A percentile compares a stretch with the other conserved stretches of the same genome.
These are phyloP conservation scores for Microplitis mediator DNA, from an alignment of 1,140 invertebrate genomes.

Conservation along the genomic window DNA sequence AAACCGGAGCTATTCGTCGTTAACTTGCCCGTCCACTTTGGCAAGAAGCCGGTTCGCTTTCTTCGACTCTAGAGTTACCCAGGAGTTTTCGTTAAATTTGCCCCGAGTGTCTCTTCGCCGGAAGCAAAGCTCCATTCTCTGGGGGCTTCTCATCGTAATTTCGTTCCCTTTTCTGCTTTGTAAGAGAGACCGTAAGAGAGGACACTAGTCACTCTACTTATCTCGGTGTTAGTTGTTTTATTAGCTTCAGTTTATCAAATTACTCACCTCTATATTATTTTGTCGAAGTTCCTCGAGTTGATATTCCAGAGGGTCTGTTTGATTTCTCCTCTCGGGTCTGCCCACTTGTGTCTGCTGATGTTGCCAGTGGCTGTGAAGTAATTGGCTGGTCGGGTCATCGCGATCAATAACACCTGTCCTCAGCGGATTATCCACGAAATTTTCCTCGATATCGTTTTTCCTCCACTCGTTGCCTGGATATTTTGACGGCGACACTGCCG, in stretches of 20 bases:
- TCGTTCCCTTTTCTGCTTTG: background rate
- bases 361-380: slow-evolving; percentile 38
- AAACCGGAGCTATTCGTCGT: slow-evolving; percentile 20
- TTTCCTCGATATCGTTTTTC: slow-evolving; percentile 50
- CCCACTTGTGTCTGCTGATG: slow-evolving; percentile 15
- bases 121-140: background rate
- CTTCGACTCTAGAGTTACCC: slow-evolving; percentile 11
- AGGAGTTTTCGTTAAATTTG: slow-evolving; percentile 26
- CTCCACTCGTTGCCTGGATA: slow-evolving; percentile 49
- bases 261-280: slow-evolving; percentile 29
- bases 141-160: background rate
- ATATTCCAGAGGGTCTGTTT: slow-evolving; percentile 46
- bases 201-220: too few relatives aligned
- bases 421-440: background rate
- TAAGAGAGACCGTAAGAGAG: background rate
- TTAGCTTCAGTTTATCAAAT: background rate
- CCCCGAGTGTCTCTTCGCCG: slow-evolving; percentile 19
- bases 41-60: slow-evolving; percentile 15
- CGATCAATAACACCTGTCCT: slow-evolving; percentile 28
- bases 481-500: slow-evolving; percentile 47
- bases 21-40: slow-evolving; percentile 25
- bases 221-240: too few relatives aligned
- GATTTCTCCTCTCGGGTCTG: slow-evolving; percentile 17
- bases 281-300: slow-evolving; percentile 47
- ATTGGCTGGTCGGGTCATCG: slow-evolving; percentile 40